These are phyloP conservation scores for Hydrocynus forskahlii DNA, from an alignment of 2,797 vertebrate genomes.

Conservation along the genomic window DNA sequence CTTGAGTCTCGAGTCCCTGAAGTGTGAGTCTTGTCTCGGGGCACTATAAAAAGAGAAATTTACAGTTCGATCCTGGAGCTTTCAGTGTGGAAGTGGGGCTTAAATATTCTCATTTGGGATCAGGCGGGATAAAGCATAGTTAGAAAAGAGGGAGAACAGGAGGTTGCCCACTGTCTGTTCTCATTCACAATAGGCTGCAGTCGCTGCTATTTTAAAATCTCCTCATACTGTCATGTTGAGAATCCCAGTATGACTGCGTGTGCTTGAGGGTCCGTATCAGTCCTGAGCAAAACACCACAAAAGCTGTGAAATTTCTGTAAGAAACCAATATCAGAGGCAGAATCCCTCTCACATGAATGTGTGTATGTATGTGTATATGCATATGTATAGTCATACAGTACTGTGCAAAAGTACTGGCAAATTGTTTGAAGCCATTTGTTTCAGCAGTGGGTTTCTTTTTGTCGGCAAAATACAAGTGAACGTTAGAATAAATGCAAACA, in stretches of 20 bases:
- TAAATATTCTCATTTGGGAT: conserved; percentile 39
- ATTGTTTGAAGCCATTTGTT: too few species aligned
- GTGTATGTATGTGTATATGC: too few species aligned
- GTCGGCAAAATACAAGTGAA: too few species aligned
- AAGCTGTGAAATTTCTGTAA: too few species aligned
- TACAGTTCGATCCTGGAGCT: background rate
- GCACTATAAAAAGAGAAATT: conserved; percentile 7
- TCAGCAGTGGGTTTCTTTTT: too few species aligned
- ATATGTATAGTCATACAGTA: too few species aligned
- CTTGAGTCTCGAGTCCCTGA: too few species aligned
- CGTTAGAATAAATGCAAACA: too few species aligned
- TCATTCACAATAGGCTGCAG: conserved; percentile 22
- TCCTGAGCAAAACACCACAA: background rate
- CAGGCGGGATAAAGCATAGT: conserved; percentile 4
- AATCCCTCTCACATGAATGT: too few species aligned
- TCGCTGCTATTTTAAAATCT: conserved; percentile 41
- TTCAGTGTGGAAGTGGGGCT: conserved; percentile 10
- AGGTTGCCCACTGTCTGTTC: conserved; percentile 27
- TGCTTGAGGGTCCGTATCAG: background rate
- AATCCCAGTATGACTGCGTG: conserved; percentile 5
- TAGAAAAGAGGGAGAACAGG: conserved; percentile 6
- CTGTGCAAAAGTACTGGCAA: too few species aligned
- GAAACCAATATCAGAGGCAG: too few species aligned
- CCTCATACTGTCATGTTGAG: conserved; percentile 38
- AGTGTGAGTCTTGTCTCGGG: too few species aligned